These are phyloP conservation scores for Gymnarchus niloticus DNA, from an alignment of 2,113 vertebrate species.

Conservation along the genomic window DNA sequence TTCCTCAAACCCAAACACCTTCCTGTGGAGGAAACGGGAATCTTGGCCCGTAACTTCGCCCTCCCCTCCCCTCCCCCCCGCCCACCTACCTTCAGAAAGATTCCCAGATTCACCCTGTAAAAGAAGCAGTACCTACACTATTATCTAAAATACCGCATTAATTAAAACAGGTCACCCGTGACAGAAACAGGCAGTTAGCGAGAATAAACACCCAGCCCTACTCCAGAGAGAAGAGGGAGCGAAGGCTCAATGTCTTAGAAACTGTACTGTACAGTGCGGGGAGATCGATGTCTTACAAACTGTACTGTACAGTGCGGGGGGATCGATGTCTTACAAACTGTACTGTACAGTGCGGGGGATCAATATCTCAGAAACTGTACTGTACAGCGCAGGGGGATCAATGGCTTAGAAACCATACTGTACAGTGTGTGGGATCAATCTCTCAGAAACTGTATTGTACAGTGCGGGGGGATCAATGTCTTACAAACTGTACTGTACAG, in stretches of 20 bases:
- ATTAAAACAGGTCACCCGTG: not conserved
- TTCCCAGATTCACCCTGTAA: not conserved
- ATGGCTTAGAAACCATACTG: too few relatives aligned
- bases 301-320: not conserved
- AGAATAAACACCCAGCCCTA: not conserved
- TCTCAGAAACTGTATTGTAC: too few relatives aligned
- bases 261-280: too few relatives aligned
- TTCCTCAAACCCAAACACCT: constrained; percentile 22
- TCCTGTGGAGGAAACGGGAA: constrained; percentile 23
- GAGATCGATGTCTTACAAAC: not conserved
- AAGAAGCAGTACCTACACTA: not conserved
- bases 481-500: too few relatives aligned
- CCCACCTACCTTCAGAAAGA: not conserved
- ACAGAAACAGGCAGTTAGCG: not conserved
- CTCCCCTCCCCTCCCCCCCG: not conserved
- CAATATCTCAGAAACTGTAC: constrained; percentile 25
- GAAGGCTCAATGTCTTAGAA: too few relatives aligned
- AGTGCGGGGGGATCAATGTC: too few relatives aligned
- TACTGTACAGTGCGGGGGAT: constrained; percentile 11
- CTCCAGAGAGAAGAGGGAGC: not conserved
- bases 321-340: constrained; percentile 24
- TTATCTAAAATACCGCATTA: not conserved
- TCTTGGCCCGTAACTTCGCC: not conserved
- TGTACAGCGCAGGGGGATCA: too few relatives aligned
- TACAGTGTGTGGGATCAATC: not conserved